phyloP scores from a whole-genome alignment of 2,888 invertebrate genomes.

The Altica lythri region DNA sequence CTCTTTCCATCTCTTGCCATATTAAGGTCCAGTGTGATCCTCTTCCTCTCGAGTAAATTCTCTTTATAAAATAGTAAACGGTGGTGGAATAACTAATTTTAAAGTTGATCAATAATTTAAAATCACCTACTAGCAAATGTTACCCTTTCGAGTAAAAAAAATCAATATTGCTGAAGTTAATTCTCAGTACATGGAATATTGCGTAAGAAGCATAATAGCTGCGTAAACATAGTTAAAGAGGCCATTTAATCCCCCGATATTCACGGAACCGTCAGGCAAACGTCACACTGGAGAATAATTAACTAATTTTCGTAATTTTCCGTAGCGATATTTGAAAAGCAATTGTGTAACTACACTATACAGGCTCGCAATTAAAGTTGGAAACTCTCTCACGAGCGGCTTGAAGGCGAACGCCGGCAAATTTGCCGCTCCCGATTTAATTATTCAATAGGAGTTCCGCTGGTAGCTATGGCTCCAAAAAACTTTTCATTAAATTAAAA shows the following conservation, averaged over 20 bases:
- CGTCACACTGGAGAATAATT: constrained; percentile 44
- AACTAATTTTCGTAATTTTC: constrained; percentile 42
- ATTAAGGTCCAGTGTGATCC: no score
- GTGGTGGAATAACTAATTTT: no score
- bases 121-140: no score
- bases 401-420: background rate
- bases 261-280: constrained; percentile 35
- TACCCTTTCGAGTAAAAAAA: no score
- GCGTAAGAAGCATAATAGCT: constrained; percentile 37
- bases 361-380: constrained; percentile 46
- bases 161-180: no score
- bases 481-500: constrained; percentile 47
- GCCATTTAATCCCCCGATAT: constrained; percentile 36
- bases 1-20: no score
- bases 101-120: no score
- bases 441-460: constrained; percentile 45
- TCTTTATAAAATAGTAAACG: no score
- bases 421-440: constrained; percentile 39
- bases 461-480: constrained; percentile 27
- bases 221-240: constrained; percentile 46
- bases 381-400: constrained; percentile 35
- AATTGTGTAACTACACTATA: constrained; percentile 49
- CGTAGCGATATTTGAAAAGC: constrained; percentile 45
- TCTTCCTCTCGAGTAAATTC: no score
- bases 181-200: constrained; percentile 11